phyloP scores from a whole-genome alignment of 2,113 vertebrate genomes.

The Thunnus maccoyii region DNA sequence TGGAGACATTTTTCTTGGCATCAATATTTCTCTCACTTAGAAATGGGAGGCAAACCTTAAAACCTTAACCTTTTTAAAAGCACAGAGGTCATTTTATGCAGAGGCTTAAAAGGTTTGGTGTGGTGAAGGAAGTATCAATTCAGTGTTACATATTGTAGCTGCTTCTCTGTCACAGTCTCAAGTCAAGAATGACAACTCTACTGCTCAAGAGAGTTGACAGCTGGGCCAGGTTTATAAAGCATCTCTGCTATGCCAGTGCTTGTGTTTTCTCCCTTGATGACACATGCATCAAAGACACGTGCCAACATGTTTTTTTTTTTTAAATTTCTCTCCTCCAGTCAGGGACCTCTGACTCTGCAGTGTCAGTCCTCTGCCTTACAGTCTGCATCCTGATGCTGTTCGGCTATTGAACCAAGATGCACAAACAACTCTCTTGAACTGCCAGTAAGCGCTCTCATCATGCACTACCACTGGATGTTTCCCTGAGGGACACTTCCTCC shows the following conservation, averaged over 20 bases:
- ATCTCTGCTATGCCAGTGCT: neutral
- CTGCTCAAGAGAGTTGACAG: neutral
- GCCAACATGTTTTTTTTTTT: neutral
- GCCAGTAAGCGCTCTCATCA: neutral
- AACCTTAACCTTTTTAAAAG: conserved; percentile 2
- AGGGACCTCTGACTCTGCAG: neutral
- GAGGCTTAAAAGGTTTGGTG: neutral
- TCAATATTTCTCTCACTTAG: neutral
- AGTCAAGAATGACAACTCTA: neutral
- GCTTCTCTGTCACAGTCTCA: neutral
- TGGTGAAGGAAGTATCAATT: neutral
- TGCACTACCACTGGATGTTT: neutral
- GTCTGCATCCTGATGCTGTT: neutral
- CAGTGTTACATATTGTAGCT: neutral
- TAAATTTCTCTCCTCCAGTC: neutral
- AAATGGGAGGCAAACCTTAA: neutral
- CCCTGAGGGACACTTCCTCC: neutral
- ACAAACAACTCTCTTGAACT: neutral
- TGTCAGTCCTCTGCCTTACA: neutral
- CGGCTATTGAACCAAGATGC: neutral
- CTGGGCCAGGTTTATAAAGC: neutral
- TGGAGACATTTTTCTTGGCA: neutral
- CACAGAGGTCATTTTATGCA: neutral
- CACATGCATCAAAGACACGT: neutral
- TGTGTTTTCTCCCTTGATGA: conserved; percentile 3